Conservation (phyloP, 1,140 invertebrate species). For the Hylaeus volcanicus region DNA sequence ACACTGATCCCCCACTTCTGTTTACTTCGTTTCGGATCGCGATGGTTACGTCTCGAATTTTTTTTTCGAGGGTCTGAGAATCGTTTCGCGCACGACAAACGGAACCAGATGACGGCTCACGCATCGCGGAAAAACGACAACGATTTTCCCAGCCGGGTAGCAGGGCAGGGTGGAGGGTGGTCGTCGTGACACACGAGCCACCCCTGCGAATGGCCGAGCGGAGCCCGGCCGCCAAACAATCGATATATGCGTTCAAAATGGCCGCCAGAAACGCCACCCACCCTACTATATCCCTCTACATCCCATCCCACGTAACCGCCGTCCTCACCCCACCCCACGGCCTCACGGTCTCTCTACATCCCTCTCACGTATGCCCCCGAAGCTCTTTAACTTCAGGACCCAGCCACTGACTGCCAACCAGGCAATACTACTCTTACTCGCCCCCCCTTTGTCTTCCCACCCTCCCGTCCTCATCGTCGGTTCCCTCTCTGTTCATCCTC, state of each 20-base stretch:
- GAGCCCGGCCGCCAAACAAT: conserved; percentile 81
- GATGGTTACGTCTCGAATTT: too few species aligned
- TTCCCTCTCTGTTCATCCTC: neutral
- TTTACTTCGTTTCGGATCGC: too few species aligned
- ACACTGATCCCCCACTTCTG: too few species aligned
- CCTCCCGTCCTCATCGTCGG: conserved; percentile 13
- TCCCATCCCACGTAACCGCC: conserved; percentile 57
- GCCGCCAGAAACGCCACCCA: conserved; percentile 80
- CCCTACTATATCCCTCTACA: conserved; percentile 66
- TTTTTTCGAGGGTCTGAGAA: neutral
- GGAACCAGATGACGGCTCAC: conserved; percentile 27
- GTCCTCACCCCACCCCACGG: conserved; percentile 42
- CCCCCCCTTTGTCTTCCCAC: conserved; percentile 50
- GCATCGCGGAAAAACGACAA: conserved; percentile 43
- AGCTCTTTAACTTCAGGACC: conserved; percentile 79
- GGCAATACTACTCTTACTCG: conserved; percentile 60
- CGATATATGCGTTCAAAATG: conserved; percentile 82
- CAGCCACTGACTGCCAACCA: conserved; percentile 76
- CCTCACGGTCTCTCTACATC: conserved; percentile 64
- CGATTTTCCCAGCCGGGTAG: conserved; percentile 27
- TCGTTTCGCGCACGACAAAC: neutral
- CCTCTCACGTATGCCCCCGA: conserved; percentile 79
- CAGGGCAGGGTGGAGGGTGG: conserved; percentile 45
- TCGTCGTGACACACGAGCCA: conserved; percentile 68
- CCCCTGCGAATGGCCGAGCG: conserved; percentile 78